Conservation (phyloP, 2,888 invertebrate genomes). For the Esperia sulphurella region DNA sequence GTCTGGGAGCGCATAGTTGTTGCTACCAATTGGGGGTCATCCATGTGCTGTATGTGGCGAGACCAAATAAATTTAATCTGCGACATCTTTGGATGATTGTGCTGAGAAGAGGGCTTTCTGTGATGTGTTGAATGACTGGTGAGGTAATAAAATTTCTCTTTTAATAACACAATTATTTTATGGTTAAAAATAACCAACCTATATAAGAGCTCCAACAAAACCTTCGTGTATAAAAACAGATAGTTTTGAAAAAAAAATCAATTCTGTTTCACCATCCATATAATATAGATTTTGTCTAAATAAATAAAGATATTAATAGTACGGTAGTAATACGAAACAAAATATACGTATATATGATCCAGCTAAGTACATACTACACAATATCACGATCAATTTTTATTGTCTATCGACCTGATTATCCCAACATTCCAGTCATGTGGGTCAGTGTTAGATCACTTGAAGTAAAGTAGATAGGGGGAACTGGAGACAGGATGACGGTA, state of each 20-base stretch:
- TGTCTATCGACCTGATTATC: slow-evolving; percentile 57
- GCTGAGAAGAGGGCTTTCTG: background rate
- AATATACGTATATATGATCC: background rate
- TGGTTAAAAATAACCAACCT: background rate
- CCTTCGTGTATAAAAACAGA: no score
- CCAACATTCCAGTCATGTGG: slow-evolving; percentile 47
- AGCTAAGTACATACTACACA: background rate
- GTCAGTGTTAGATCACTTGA: slow-evolving; percentile 56
- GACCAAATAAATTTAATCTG: no score
- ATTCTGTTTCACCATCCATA: no score
- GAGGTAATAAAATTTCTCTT: background rate
- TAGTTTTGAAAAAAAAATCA: no score
- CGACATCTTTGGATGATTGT: background rate
- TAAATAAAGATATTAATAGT: background rate
- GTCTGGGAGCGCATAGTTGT: slow-evolving; percentile 41
- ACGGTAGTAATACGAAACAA: background rate
- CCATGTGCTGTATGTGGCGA: background rate
- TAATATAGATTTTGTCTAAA: background rate
- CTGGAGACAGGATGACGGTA: slow-evolving; percentile 59
- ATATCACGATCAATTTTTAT: slow-evolving; percentile 37
- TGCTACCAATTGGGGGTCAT: slow-evolving; percentile 22
- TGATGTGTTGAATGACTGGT: background rate
- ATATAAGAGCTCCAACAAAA: background rate
- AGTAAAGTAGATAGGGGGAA: slow-evolving; percentile 14
- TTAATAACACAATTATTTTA: background rate